Conservation (phyloP, 2,113 vertebrate species). For the Furnarius figulus region DNA sequence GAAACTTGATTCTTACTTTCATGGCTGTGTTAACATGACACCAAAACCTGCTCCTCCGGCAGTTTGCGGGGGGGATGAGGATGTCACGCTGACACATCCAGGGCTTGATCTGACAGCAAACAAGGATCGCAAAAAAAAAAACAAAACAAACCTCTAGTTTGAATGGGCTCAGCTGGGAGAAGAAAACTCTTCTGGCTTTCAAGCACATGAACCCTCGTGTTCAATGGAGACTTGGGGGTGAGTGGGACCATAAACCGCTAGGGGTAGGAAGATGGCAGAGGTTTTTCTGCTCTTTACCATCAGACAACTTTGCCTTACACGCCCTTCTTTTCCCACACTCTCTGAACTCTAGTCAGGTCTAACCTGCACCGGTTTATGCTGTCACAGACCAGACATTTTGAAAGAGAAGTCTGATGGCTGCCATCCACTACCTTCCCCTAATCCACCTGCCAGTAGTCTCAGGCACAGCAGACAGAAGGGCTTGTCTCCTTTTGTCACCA, state of each 20-base stretch:
- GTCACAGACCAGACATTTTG: background rate
- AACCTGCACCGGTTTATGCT: background rate
- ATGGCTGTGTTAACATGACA: slow-evolving; percentile 12
- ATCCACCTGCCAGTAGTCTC: background rate
- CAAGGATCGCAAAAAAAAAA: slow-evolving; percentile 4
- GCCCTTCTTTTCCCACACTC: background rate
- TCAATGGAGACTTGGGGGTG: background rate
- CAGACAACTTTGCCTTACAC: background rate
- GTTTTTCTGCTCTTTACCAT: background rate
- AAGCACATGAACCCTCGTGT: background rate
- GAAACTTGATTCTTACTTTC: slow-evolving; percentile 29
- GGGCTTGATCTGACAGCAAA: slow-evolving; percentile 50
- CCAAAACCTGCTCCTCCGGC: background rate
- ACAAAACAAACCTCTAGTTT: background rate
- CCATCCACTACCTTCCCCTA: background rate
- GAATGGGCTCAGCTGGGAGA: background rate
- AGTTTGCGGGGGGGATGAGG: background rate
- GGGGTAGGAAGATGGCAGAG: background rate
- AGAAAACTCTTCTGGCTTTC: background rate
- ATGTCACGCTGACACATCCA: slow-evolving; percentile 40
- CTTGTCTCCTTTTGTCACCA: slow-evolving; percentile 32
- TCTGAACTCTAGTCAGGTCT: background rate
- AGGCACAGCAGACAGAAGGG: background rate
- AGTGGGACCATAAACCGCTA: background rate
- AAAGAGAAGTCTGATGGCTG: background rate